Base-by-base conservation (phyloP, 2,113 vertebrate species). In the Pelecanoides urinatrix region DNA sequence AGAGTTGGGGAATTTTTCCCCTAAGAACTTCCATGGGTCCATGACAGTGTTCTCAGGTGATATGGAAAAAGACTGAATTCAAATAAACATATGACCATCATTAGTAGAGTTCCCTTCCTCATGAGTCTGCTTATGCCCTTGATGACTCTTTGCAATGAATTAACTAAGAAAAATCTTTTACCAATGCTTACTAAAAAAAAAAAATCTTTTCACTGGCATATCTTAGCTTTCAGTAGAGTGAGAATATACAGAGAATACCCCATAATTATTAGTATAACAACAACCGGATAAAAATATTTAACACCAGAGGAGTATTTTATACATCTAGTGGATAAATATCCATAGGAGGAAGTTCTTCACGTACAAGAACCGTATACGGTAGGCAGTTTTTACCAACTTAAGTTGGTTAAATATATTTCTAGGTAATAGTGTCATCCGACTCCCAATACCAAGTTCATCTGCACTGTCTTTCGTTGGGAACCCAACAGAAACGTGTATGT, bases 211-310 rank as follows among this genome's bases (percentile, higher is more conserved):
- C 45, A 19, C 9, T 77, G 17, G 5, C 3, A 7, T 50, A 53
- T 17, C 53, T 66, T 55, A 23, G 11, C 47, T 78, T 90, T 44
- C 50, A 38, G 49, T 7, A 65, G 45, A 71, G 14, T 26, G 10
- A 92, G 9, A 53, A 34, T 30, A 70, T 15, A 75, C 3, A 56
- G 40, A 71, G 10, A 61, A 25, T 63, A 88, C 82, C 87, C 85
- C n/a, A 23, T 96, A 96, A 96, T 96, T 97, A 95, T 91, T 96
- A 96, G 73, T 91, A 79, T 95, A 97, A 96, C 49, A 97, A 88
- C 86, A 89, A 96, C 72, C 63, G 72, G 84, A 93, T 91, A 94
- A 78, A 81, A 96, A 96, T 94, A 92, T 90, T 97, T 96, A 97
- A 93, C 90, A 81, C 65, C 90, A 96, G 88, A 88, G 27, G 81